These are phyloP conservation scores for Caloenas nicobarica DNA, from an alignment of 2,113 vertebrate genomes.

Conservation along the genomic window DNA sequence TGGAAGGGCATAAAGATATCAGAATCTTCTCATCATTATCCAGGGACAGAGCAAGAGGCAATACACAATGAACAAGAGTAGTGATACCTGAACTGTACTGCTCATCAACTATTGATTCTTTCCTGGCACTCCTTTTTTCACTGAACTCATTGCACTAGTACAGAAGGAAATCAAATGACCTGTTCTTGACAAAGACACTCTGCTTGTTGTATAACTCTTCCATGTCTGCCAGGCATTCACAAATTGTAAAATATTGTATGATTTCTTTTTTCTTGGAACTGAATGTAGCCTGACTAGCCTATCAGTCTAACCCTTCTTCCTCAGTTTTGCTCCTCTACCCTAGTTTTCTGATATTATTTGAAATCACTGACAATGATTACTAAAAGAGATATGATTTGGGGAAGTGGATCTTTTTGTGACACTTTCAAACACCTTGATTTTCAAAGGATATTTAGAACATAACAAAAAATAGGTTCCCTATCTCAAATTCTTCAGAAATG, in stretches of 20 bases:
- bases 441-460: background rate
- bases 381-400: background rate
- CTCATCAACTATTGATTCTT: background rate
- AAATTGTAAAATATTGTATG: background rate
- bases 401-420: background rate
- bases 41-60: background rate
- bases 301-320: background rate
- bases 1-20: background rate
- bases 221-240: background rate
- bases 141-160: background rate
- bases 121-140: background rate
- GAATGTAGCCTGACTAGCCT: background rate
- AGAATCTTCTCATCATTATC: background rate
- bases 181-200: background rate
- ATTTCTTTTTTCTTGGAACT: background rate
- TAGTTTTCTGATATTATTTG: background rate
- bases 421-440: background rate
- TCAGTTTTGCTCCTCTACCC: background rate
- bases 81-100: background rate
- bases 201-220: background rate
- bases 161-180: background rate
- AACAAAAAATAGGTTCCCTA: rapidly evolving
- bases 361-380: background rate
- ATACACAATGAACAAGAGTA: background rate
- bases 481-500: background rate